phyloP scores from a whole-genome alignment of 37 sponge, comb jelly and placozoan genomes.

The Spongilla lacustris region DNA sequence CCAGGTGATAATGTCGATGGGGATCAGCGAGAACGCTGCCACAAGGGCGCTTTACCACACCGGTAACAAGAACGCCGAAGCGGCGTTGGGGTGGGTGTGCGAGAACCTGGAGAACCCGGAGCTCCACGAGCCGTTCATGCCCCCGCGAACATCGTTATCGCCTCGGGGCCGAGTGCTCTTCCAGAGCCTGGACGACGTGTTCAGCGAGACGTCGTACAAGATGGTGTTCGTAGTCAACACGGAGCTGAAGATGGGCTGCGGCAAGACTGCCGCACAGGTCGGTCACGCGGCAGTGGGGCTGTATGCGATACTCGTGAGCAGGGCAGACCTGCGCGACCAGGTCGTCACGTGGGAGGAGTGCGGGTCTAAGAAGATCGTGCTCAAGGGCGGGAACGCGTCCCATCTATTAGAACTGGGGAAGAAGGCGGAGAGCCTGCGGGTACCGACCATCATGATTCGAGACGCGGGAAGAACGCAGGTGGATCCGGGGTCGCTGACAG shows the following conservation, averaged over 20 bases:
- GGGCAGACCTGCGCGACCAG: neutral
- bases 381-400: slow-evolving; percentile 51
- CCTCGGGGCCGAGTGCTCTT: neutral
- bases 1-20: slow-evolving; percentile 70
- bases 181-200: neutral
- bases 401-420: slow-evolving; percentile 48
- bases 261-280: slow-evolving; percentile 86
- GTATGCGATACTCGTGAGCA: slow-evolving; percentile 34
- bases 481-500: slow-evolving; percentile 75
- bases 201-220: slow-evolving; percentile 31
- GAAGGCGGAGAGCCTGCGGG: slow-evolving; percentile 24
- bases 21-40: slow-evolving; percentile 75
- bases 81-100: slow-evolving; percentile 74
- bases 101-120: slow-evolving; percentile 72
- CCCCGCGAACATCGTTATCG: slow-evolving; percentile 6
- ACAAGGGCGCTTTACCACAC: slow-evolving; percentile 72
- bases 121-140: slow-evolving; percentile 62
- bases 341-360: slow-evolving; percentile 44
- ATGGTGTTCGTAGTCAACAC: slow-evolving; percentile 88
- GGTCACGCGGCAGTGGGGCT: slow-evolving; percentile 84
- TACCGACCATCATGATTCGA: slow-evolving; percentile 48
- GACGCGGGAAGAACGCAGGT: slow-evolving; percentile 89
- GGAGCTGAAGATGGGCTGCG: slow-evolving; percentile 75
- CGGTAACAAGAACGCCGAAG: slow-evolving; percentile 54
- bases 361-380: slow-evolving; percentile 70